Conservation (phyloP, 2,888 invertebrate species). For the Melipona beecheii region DNA sequence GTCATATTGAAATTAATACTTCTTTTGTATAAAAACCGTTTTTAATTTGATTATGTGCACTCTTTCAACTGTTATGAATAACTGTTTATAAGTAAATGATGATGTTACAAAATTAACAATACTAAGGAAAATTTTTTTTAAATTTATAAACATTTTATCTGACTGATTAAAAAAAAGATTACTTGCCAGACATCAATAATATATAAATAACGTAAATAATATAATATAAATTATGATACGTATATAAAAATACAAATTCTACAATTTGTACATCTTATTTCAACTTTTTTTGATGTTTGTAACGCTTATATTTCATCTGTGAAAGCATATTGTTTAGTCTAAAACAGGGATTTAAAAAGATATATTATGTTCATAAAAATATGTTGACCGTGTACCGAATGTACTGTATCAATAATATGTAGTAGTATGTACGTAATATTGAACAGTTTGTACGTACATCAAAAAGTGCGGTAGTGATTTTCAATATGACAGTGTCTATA, state of each 20-base stretch:
- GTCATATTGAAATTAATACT: too few relatives aligned
- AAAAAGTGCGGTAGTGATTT: not conserved
- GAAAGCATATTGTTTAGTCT: not conserved
- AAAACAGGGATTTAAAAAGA: conserved; percentile 2
- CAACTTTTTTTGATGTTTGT: not conserved
- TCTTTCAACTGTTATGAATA: not conserved
- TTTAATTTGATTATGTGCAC: not conserved
- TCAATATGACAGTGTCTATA: not conserved
- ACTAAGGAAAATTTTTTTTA: not conserved
- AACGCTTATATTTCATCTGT: not conserved
- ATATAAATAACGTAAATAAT: too few relatives aligned
- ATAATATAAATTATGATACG: too few relatives aligned
- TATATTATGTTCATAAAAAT: conserved; percentile 14
- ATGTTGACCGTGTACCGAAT: not conserved
- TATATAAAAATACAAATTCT: too few relatives aligned
- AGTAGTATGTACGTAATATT: conserved; percentile 48
- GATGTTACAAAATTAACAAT: not conserved
- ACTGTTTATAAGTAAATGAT: not conserved
- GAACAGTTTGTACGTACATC: conserved; percentile 46
- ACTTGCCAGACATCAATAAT: not conserved
- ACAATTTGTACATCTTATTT: not conserved
- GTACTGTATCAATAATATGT: conserved; percentile 8
- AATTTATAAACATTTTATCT: not conserved
- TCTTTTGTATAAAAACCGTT: too few relatives aligned
- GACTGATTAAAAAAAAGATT: not conserved